Base-by-base conservation (phyloP, 2,888 invertebrate species). In the Metopia argyrocephala region DNA sequence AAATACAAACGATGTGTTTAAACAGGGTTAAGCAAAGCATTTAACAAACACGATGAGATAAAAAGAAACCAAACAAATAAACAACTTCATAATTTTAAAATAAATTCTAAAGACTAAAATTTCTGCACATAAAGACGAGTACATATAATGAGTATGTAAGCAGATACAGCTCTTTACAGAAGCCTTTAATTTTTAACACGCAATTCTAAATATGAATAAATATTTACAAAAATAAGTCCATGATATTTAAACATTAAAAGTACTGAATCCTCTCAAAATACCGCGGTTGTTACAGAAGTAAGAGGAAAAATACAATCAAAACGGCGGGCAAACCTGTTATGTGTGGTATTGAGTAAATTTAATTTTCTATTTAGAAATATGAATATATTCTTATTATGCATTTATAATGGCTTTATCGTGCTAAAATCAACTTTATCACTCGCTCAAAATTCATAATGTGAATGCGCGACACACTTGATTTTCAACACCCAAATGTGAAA, bases 351-450 rank as follows among this genome's bases (percentile, higher is more conserved):
- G 38, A 12, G 15, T 15, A 12, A 12, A 12, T 9, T 38, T 9
- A 15, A 38, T 38, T 38, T 38, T 38, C 38, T 15, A 45, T 38
- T 6, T 20, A 76, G 45, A 80, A 81, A 78, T 81, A 81, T 81
- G 78, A 81, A 81, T 81, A 75, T 66, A 61, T 65, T 76, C 65
- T 2, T 25, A 57, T 50, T 59, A 87, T 88, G 88, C 85, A 87
- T 88, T 86, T 87, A 86, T 86, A 88, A 87, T 88, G 86, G 83
- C 73, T 85, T 88, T 87, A 88, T 88, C 88, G 87, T 87, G 87
- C 84, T 73, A 84, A 84, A 83, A 88, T 88, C 87, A 86, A 85
- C 85, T 88, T 88, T 87, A 88, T 87, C 87, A 78, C 74, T 75
- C 78, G 70, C 64, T 69, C 48, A 66, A 78, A 68, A 76, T 70